phyloP scores from a whole-genome alignment of 2,888 invertebrate species.

The Mystacides longicornis region DNA sequence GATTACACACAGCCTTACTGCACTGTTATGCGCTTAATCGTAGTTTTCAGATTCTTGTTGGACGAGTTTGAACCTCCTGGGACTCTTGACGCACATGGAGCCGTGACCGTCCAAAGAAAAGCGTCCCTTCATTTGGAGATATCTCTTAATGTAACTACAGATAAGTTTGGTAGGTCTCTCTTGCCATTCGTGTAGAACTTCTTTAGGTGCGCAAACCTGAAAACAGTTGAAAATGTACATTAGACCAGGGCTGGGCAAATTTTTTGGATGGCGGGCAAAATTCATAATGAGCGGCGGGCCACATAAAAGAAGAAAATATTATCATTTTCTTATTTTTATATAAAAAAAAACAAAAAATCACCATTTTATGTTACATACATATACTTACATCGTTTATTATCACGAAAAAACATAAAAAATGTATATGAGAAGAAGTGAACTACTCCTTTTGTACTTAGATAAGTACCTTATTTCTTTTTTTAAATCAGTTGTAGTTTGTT shows the following conservation, averaged over 20 bases:
- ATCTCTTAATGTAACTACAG: conserved; percentile 72
- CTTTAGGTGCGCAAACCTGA: conserved; percentile 79
- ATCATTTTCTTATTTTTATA: too few relatives aligned
- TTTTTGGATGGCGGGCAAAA: background rate
- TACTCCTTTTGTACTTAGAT: too few relatives aligned
- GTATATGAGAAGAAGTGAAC: too few relatives aligned
- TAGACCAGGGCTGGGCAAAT: too few relatives aligned
- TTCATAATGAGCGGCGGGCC: too few relatives aligned
- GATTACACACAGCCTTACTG: conserved; percentile 4
- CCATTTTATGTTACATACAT: too few relatives aligned
- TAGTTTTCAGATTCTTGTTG: conserved; percentile 88
- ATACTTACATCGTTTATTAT: too few relatives aligned
- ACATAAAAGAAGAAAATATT: too few relatives aligned
- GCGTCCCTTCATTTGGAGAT: conserved; percentile 72
- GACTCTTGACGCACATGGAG: conserved; percentile 75
- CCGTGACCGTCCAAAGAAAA: conserved; percentile 68
- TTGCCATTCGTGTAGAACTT: conserved; percentile 87
- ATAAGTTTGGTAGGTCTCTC: conserved; percentile 79
- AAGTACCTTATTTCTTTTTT: too few relatives aligned
- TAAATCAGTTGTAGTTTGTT: too few relatives aligned
- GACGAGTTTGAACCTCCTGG: conserved; percentile 79
- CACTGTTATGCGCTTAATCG: conserved; percentile 50
- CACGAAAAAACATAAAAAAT: too few relatives aligned
- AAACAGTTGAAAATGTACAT: conserved; percentile 26
- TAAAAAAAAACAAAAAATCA: too few relatives aligned